Base-by-base conservation (phyloP, 2,113 vertebrate species). In the Ageneiosus marmoratus region DNA sequence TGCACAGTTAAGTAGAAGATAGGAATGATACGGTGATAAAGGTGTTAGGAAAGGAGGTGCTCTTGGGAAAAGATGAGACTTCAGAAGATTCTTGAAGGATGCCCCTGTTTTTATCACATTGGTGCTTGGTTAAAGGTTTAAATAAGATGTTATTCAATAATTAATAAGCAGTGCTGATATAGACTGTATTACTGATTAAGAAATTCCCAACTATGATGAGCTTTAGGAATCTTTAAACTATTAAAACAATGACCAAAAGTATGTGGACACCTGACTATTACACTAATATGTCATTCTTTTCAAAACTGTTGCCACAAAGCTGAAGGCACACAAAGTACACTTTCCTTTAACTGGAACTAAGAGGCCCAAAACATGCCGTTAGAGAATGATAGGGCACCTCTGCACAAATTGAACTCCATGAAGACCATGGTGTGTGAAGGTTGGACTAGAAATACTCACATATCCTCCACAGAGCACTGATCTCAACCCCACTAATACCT, bases 111-210 rank as follows among this genome's bases (percentile, higher is more conserved):
- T 41, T 2, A 41, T 41, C n/a, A n/a, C n/a, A n/a, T n/a, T n/a
- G 5, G 37, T 41, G 37, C 37, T 41, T 41, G 37, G 37, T 41
- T 41, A 41, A n/a, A n/a, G 20, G 46, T 46, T 15, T 3, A 62
- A 44, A 70, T 24, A 4, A 24, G 10, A 69, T 9, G 24, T 24
- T n/a, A 70, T n/a, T 44, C 9, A 44, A 20, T 67, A 60, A 8
- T 34, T 65, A 18, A 29, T 32, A 13, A 62, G n/a, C 60, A 62
- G n/a, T 29, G 27, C n/a, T 62, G 15, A 62, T 63, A 44, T 50
- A 18, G 46, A 37, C 8, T 69, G n/a, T 65, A 51, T 18, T 75
- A 44, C 81, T 80, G 69, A 80, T 56, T 73, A 29, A 76, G 62
- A 27, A 5, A 22, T 34, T 82, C 5, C 34, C n/a, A 65, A n/a